A percentile compares a stretch with the other conserved stretches of the same genome.
Evolutionary conservation across 2,888 invertebrate genomes (phyloP).

Genomic region (Mimachlamys varia): DNA sequence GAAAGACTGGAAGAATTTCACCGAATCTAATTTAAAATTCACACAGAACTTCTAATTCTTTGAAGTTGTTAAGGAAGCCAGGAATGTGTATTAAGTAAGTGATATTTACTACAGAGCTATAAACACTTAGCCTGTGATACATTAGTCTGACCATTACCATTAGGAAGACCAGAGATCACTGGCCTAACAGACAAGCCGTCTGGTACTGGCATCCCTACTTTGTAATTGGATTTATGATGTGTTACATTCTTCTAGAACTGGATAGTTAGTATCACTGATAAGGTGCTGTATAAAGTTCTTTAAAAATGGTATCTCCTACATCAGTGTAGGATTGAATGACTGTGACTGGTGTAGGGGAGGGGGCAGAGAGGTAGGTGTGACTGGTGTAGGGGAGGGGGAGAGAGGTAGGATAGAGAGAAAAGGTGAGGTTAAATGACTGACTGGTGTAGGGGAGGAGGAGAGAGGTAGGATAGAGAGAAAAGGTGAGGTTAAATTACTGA

Average conservation of each 20-base stretch:
- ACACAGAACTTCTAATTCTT: neutral
- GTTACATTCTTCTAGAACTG: neutral
- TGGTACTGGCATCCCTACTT: neutral
- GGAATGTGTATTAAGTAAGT: neutral
- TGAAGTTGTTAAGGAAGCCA: neutral
- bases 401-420: too few relatives aligned
- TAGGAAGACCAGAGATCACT: neutral
- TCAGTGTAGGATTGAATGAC: neutral
- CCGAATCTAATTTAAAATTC: too few relatives aligned
- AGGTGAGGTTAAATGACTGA: neutral
- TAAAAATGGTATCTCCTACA: neutral
- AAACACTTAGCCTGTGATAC: neutral
- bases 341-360: neutral
- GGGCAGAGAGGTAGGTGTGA: too few relatives aligned
- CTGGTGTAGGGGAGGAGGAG: neutral
- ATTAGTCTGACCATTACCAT: neutral
- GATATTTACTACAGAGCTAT: neutral
- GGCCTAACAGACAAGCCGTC: neutral
- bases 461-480: neutral
- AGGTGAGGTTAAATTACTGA: neutral
- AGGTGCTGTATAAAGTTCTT: neutral
- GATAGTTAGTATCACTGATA: neutral
- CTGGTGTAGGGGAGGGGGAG: neutral
- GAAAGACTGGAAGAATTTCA: too few relatives aligned
- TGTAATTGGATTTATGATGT: constrained; percentile 7